phyloP scores from a whole-genome alignment of 2,797 vertebrate genomes.

The Rhinogobio ventralis region DNA sequence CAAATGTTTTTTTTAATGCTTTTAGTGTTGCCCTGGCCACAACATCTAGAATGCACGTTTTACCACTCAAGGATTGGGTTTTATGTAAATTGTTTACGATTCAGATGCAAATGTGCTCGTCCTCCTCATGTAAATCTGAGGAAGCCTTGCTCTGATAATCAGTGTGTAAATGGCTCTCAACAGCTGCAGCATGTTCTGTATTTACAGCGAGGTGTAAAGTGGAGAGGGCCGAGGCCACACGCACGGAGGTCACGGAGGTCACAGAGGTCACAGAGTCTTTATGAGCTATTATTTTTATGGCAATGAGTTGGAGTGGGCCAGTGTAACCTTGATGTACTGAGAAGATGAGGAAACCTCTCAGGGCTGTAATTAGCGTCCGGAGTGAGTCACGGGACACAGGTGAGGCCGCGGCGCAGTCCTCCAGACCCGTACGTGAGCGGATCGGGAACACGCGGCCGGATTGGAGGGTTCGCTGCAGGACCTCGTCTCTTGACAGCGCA shows the following conservation, averaged over 20 bases:
- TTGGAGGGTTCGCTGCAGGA: neutral
- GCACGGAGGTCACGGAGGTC: constrained; percentile 59
- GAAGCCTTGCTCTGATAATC: neutral
- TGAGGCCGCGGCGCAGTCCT: neutral
- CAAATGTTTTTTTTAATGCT: too few species aligned
- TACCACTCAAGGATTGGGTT: neutral
- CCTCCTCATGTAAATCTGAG: neutral
- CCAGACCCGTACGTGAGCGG: constrained; percentile 8
- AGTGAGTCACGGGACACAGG: constrained; percentile 67
- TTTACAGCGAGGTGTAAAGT: constrained; percentile 8
- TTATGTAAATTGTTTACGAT: neutral
- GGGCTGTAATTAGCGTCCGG: constrained; percentile 76
- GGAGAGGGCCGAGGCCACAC: constrained; percentile 21
- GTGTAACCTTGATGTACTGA: constrained; percentile 72
- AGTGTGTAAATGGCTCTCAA: neutral
- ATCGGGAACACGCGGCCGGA: neutral
- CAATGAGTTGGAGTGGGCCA: constrained; percentile 68
- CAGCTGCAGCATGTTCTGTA: neutral
- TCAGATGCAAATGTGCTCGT: neutral
- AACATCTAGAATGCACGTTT: neutral
- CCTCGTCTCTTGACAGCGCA: neutral
- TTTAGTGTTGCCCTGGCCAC: too few species aligned
- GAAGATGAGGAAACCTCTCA: constrained; percentile 66
- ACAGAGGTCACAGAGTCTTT: constrained; percentile 68
- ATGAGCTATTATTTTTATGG: constrained; percentile 84